Conservation (phyloP, 2,797 vertebrate species). For the Gymnopithys bicolor region DNA sequence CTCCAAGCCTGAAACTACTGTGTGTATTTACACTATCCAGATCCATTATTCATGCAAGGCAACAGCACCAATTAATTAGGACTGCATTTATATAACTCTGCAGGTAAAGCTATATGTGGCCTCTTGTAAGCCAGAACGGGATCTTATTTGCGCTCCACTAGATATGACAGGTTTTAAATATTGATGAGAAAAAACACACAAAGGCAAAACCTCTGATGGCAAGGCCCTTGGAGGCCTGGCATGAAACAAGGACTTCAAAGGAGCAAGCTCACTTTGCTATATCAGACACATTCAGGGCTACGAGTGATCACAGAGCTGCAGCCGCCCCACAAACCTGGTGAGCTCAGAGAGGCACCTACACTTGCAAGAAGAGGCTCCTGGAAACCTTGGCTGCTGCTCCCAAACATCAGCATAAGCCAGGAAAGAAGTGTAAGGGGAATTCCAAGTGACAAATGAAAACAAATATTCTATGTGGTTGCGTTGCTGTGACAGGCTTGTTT, state of each 20-base stretch:
- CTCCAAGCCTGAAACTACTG: neutral
- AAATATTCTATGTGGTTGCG: neutral
- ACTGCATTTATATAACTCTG: slow-evolving; percentile 48
- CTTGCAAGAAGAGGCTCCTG: neutral
- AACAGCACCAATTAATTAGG: slow-evolving; percentile 37
- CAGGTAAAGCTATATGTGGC: slow-evolving; percentile 31
- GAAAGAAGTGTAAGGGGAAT: neutral
- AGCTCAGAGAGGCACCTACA: neutral
- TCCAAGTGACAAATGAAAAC: slow-evolving; percentile 45
- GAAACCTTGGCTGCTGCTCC: neutral
- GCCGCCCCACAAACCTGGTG: rapidly evolving
- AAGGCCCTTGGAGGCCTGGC: neutral
- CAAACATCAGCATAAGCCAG: neutral
- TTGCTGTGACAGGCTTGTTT: slow-evolving; percentile 54
- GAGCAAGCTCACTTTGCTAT: neutral
- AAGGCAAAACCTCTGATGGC: slow-evolving; percentile 36
- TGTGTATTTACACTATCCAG: slow-evolving; percentile 42
- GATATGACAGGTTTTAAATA: slow-evolving; percentile 56
- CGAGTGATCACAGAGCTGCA: neutral
- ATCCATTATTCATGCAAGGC: slow-evolving; percentile 35
- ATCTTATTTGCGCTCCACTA: neutral
- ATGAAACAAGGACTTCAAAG: slow-evolving; percentile 40
- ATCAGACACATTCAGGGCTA: neutral
- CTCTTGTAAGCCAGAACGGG: neutral
- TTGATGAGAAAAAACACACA: neutral